These are phyloP conservation scores for Hippocampus comes DNA, from an alignment of 2,113 vertebrate genomes.

Conservation along the genomic window DNA sequence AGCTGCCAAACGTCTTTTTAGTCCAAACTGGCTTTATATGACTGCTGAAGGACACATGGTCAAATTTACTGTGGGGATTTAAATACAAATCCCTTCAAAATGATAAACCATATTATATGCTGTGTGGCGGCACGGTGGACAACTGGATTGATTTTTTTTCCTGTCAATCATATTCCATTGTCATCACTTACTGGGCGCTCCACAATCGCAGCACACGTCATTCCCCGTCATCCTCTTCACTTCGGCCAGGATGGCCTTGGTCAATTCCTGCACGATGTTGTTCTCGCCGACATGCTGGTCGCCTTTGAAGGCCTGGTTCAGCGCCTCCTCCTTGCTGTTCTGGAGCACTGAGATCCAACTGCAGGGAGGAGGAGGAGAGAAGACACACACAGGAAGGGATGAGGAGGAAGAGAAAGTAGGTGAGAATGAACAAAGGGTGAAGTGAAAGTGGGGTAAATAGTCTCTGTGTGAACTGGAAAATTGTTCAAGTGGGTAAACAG, in stretches of 20 bases:
- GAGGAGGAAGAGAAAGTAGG: neutral
- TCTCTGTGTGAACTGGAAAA: slow-evolving; percentile 12
- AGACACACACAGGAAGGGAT: neutral
- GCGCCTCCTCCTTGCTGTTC: slow-evolving; percentile 97
- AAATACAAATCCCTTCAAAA: neutral
- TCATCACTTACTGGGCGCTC: slow-evolving; percentile 84
- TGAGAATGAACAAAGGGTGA: neutral
- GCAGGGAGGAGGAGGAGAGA: slow-evolving; percentile 2
- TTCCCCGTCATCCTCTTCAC: slow-evolving; percentile 96
- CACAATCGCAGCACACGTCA: slow-evolving; percentile 93
- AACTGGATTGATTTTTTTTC: neutral
- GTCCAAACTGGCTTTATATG: neutral
- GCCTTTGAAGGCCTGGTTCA: slow-evolving; percentile 96
- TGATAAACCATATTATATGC: too few species aligned
- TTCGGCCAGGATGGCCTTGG: slow-evolving; percentile 93
- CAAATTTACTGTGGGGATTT: neutral
- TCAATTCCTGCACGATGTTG: slow-evolving; percentile 97
- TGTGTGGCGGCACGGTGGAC: too few species aligned
- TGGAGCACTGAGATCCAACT: slow-evolving; percentile 99
- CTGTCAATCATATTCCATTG: neutral
- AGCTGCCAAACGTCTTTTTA: slow-evolving; percentile 23
- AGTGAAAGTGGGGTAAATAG: slow-evolving; percentile 4
- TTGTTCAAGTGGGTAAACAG: neutral
- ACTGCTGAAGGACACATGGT: neutral
- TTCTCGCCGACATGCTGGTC: slow-evolving; percentile 94